Conservation (phyloP, 1,140 invertebrate genomes). For the Macrotrachela quadricornifera region DNA sequence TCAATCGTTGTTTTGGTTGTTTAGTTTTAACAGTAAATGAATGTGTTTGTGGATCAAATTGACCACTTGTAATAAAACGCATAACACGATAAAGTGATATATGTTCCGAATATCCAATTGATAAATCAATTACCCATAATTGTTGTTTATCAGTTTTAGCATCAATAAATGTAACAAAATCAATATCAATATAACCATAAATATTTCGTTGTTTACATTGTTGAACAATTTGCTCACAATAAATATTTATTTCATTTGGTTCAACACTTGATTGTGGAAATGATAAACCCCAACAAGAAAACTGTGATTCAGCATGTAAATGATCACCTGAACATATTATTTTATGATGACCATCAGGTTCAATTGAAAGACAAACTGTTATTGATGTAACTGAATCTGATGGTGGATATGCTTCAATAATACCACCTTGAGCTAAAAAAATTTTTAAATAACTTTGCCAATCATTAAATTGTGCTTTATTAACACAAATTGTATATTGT, state of each 20-base stretch:
- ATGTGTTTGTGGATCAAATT: conserved; percentile 20
- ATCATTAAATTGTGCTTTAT: conserved; percentile 18
- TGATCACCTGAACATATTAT: conserved; percentile 25
- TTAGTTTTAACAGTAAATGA: conserved; percentile 17
- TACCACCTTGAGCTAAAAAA: conserved; percentile 26
- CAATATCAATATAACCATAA: conserved; percentile 23
- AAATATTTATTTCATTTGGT: conserved; percentile 18
- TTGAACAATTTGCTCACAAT: conserved; percentile 20
- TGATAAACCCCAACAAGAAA: conserved; percentile 25
- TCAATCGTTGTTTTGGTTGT: conserved; percentile 10
- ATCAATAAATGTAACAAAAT: conserved; percentile 30
- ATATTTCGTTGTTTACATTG: conserved; percentile 24
- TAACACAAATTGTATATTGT: conserved; percentile 16
- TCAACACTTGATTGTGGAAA: conserved; percentile 28
- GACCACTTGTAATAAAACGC: conserved; percentile 23
- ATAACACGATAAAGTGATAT: conserved; percentile 23
- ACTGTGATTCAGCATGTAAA: conserved; percentile 25
- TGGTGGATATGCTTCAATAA: conserved; percentile 29
- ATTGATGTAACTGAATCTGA: conserved; percentile 25
- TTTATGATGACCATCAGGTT: conserved; percentile 19
- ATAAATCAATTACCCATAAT: conserved; percentile 26
- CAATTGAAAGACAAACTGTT: conserved; percentile 25
- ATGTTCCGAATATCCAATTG: conserved; percentile 23
- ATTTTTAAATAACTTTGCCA: conserved; percentile 22
- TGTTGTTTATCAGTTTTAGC: conserved; percentile 21